Conservation (phyloP, 2,888 invertebrate genomes). For the Seladonia tumulorum region DNA sequence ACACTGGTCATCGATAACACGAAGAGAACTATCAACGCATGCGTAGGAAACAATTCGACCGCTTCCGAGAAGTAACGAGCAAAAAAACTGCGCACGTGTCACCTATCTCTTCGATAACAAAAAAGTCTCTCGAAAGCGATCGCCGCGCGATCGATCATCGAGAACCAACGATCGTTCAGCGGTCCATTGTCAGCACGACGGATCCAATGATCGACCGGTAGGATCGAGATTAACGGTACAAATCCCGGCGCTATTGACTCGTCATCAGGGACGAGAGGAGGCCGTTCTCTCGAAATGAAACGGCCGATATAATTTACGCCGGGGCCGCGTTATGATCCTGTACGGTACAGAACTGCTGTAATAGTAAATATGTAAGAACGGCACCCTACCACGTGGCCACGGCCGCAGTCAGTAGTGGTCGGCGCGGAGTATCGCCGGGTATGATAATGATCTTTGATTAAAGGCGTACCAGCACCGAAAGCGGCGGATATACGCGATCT, state of each 20-base stretch:
- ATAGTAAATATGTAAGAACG: constrained; percentile 61
- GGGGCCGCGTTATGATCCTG: constrained; percentile 57
- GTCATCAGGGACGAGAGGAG: constrained; percentile 24
- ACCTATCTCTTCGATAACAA: background rate
- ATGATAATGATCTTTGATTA: constrained; percentile 70
- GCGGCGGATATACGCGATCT: constrained; percentile 12
- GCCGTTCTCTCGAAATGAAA: constrained; percentile 26
- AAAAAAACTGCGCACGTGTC: too few relatives aligned
- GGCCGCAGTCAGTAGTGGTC: background rate
- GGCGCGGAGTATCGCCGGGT: constrained; percentile 49
- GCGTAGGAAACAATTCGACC: too few relatives aligned
- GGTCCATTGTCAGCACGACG: background rate
- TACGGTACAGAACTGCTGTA: constrained; percentile 62
- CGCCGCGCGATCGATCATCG: background rate
- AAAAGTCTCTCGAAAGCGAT: background rate
- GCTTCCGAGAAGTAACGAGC: too few relatives aligned
- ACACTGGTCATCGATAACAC: too few relatives aligned
- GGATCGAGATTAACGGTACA: constrained; percentile 31
- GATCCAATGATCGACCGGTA: constrained; percentile 14
- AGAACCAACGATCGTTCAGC: background rate
- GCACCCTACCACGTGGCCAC: constrained; percentile 24
- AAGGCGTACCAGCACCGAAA: constrained; percentile 52
- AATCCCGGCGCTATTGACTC: constrained; percentile 21
- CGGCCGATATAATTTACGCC: constrained; percentile 57
- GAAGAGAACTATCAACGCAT: too few relatives aligned